phyloP scores from a whole-genome alignment of 2,113 vertebrate genomes.

The Argyrosomus japonicus region DNA sequence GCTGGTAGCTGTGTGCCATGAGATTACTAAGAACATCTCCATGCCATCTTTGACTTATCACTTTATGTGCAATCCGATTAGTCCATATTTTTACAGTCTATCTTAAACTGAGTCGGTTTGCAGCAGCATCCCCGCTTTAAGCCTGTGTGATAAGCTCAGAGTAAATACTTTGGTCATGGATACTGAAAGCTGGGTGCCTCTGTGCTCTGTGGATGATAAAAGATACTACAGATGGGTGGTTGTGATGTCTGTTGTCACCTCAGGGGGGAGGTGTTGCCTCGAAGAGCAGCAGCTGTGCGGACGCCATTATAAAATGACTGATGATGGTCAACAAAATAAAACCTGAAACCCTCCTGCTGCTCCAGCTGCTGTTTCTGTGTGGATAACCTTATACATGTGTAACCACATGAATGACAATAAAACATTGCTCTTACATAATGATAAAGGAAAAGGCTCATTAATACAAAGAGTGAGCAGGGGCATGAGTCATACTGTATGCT shows the following conservation, averaged over 20 bases:
- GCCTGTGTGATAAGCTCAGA: constrained; percentile 60
- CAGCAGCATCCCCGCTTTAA: constrained; percentile 38
- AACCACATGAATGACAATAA: background rate
- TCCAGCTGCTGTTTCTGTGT: background rate
- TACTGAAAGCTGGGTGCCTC: constrained; percentile 46
- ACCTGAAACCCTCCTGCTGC: background rate
- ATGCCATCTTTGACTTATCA: constrained; percentile 45
- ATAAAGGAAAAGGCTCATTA: constrained; percentile 9
- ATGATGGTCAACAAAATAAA: constrained; percentile 65
- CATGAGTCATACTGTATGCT: background rate
- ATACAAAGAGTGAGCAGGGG: background rate
- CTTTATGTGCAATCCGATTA: constrained; percentile 58
- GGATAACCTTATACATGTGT: background rate
- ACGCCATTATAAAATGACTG: constrained; percentile 45
- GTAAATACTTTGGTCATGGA: constrained; percentile 62
- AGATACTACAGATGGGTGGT: constrained; percentile 16
- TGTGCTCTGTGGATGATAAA: constrained; percentile 26
- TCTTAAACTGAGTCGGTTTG: constrained; percentile 50
- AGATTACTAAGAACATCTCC: constrained; percentile 41
- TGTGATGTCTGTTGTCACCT: constrained; percentile 64
- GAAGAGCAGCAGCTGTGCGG: constrained; percentile 36
- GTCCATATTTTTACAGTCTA: constrained; percentile 38
- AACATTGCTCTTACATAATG: constrained; percentile 13
- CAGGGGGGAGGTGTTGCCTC: constrained; percentile 76
- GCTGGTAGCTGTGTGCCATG: background rate